Base-by-base conservation (phyloP, 2,113 vertebrate species). In the Chionis minor region DNA sequence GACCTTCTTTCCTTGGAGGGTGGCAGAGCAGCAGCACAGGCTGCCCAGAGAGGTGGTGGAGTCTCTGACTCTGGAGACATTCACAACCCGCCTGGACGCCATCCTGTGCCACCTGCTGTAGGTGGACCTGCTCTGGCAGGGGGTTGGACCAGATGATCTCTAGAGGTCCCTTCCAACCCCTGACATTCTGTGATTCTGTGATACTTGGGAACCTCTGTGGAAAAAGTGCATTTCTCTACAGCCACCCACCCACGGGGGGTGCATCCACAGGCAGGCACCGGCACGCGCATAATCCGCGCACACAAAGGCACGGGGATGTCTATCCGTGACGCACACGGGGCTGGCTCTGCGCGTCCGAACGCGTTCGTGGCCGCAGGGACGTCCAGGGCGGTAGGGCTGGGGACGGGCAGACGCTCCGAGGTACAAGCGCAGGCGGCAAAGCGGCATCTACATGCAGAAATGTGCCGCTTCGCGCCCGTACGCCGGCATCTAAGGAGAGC, bases 181-280 rank as follows among this genome's bases (percentile, higher is more conserved):
- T 38, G 9, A 38, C 38, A 38, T 38, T 38, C 38, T 38, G 38
- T 38, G 38, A 38, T 38, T 38, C 38, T 38, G 38, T 38, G 38
- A 38, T 38, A 38, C 38, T 9, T 4, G 7, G 52, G 30, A 72
- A 11, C 20, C 27, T 20, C 27, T 40, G 58, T 5, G 52, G 52
- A 3, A 65, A 51, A 84, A 0, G 1, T 8, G 17, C 4, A 10
- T 24, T 74, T 63, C 55, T 26, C 65, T 12, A 0, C 42, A 22
- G 1, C 20, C 67, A 38, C 1, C 54, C 32, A 14, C 3, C 23
- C 9, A 7, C 7, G 7, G 47, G 47, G 33, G 20, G 38, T 22
- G 32, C 24, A 30, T 62, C 56, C 35, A 44, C 24, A 52, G 38
- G 47, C 12, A 11, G 24, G 23, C 12, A 2, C 2, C 3, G 20